A percentile compares a stretch with the other conserved stretches of the same genome.
phyloP scores from a whole-genome alignment of 2,797 vertebrate species.

The Bufotes viridis region DNA sequence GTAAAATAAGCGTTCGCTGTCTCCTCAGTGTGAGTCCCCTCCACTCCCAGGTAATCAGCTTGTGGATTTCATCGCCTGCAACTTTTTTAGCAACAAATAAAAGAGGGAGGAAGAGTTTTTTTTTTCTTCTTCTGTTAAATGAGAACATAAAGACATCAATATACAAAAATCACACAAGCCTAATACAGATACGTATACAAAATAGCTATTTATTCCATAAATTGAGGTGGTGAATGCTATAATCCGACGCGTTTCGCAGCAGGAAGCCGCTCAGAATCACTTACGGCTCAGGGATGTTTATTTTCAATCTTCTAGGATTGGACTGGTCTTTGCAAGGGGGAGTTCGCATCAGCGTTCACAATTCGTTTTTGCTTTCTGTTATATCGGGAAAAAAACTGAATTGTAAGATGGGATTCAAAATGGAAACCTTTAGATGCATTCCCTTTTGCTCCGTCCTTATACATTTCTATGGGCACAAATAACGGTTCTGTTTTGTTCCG shows the following conservation, averaged over 20 bases:
- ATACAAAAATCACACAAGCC: constrained; percentile 15
- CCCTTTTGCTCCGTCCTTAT: too few relatives aligned
- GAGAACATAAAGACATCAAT: constrained; percentile 39
- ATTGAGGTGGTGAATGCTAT: constrained; percentile 65
- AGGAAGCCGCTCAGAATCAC: constrained; percentile 69
- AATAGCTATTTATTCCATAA: constrained; percentile 68
- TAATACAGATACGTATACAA: constrained; percentile 16
- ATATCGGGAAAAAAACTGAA: too few relatives aligned
- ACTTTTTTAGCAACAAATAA: constrained; percentile 47
- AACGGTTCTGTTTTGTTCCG: too few relatives aligned
- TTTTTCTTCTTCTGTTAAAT: not conserved
- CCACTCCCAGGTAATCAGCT: constrained; percentile 63
- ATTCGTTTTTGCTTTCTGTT: too few relatives aligned
- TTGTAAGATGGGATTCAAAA: too few relatives aligned
- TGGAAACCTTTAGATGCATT: too few relatives aligned
- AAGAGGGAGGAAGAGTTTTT: constrained; percentile 17
- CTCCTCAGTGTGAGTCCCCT: constrained; percentile 53
- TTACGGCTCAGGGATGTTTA: constrained; percentile 67
- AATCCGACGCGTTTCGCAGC: constrained; percentile 68
- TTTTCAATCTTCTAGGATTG: constrained; percentile 57
- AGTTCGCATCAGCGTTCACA: too few relatives aligned
- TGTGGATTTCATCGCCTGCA: constrained; percentile 60
- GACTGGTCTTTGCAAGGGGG: not conserved
- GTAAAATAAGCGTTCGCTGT: constrained; percentile 56
- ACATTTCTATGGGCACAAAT: too few relatives aligned